Evolutionary conservation across 2,797 vertebrate genomes (phyloP), one percentile per base, ranked within the genome.

Genomic region (Sus cebifrons): DNA sequence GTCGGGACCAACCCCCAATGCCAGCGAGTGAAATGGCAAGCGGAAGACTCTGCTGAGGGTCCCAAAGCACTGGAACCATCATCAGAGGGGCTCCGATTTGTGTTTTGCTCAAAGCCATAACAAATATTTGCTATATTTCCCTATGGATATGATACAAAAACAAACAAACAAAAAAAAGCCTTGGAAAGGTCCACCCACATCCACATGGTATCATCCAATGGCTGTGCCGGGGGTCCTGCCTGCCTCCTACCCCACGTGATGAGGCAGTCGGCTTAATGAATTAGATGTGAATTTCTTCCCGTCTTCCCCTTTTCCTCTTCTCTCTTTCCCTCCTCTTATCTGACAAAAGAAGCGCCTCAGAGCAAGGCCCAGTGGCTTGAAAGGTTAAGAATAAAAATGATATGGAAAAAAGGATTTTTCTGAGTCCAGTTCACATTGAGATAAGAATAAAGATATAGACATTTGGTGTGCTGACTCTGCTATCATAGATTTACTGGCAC

Each of bases 401-500:
- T 18, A 3, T 29, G 40, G 93, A 88, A 96, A 95, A 94, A 13
- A 29, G 87, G 27, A 67, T 86, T 91, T 97, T 95, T 91, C 91
- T 91, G 17, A 92, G 91, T 65, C 44, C 74, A 65, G 52, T 97
- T 91, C 91, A 81, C 84, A 91, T 88, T 68, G 94, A 95, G 96
- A 96, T 86, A 92, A 71, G 84, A 95, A 91, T 6, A 14, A 95
- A 98, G 67, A 75, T 96, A 86, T 86, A 94, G 98, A 97, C 85
- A 89, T 92, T 97, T 97, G 92, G 64, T 87, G 87, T 85, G 85
- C 83, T 98, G 97, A 97, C 98, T 97, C 97, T 96, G 92, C 97
- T 98, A 90, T 95, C 97, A 96, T 91, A 96, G 93, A 96, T 96
- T 98, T 98, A 94, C 97, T 97, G 98, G 97, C 97, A 79, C 97